phyloP scores from a whole-genome alignment of 2,797 vertebrate genomes.

The Spinibarbus caldwelli region DNA sequence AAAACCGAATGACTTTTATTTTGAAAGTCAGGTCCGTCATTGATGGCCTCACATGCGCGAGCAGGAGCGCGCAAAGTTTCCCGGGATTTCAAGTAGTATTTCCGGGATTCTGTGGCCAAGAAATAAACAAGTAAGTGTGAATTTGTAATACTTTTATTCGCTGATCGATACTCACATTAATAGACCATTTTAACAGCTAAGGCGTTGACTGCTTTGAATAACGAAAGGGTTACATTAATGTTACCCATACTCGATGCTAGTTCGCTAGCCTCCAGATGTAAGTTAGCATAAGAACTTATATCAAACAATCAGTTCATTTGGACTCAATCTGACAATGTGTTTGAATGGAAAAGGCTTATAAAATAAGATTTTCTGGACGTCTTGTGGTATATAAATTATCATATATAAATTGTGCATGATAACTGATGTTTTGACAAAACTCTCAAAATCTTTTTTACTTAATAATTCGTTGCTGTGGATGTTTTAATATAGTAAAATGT shows the following conservation, averaged over 20 bases:
- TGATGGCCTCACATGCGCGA: neutral
- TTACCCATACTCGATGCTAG: neutral
- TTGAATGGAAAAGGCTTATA: neutral
- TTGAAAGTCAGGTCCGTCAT: neutral
- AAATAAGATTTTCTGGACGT: too few species aligned
- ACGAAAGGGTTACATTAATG: neutral
- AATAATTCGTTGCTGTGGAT: neutral
- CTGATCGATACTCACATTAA: neutral
- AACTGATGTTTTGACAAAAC: neutral
- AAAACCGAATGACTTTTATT: conserved; percentile 15
- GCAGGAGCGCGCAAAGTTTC: neutral
- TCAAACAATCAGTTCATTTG: neutral
- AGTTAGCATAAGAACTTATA: neutral
- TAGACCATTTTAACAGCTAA: too few species aligned
- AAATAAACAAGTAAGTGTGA: neutral
- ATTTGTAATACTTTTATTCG: neutral
- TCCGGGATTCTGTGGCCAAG: neutral
- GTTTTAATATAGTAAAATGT: neutral
- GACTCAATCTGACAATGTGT: neutral
- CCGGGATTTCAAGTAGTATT: neutral
- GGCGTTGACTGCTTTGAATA: neutral
- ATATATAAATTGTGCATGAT: neutral
- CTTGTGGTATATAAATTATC: too few species aligned
- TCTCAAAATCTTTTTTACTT: neutral
- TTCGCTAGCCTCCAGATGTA: neutral